A percentile compares a stretch with the other conserved stretches of the same genome.
phyloP scores from a whole-genome alignment of 1,140 invertebrate species.

The Mactra quadrangularis region DNA sequence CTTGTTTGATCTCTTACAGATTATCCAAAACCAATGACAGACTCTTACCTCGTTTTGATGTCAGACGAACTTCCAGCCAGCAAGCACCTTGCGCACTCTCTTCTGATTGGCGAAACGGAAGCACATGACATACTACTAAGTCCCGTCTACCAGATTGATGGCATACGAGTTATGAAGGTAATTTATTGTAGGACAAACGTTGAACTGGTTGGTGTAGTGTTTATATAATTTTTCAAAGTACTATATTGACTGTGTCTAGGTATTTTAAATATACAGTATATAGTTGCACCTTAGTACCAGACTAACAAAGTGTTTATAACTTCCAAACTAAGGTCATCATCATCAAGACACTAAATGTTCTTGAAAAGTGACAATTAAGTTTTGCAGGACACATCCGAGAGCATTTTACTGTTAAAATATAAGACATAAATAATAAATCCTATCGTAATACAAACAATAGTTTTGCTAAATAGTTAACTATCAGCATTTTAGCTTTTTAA shows the following conservation, averaged over 20 bases:
- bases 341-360: too few relatives aligned
- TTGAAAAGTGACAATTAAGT: too few relatives aligned
- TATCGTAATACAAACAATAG: too few relatives aligned
- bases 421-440: too few relatives aligned
- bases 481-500: too few relatives aligned
- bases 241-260: not conserved
- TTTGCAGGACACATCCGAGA: too few relatives aligned
- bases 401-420: too few relatives aligned
- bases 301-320: too few relatives aligned
- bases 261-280: not conserved
- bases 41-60: constrained; percentile 50
- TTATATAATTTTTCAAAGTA: not conserved
- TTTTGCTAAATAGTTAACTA: too few relatives aligned
- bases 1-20: constrained; percentile 14
- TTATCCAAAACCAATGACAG: constrained; percentile 55
- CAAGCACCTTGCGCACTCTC: constrained; percentile 32
- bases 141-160: constrained; percentile 9
- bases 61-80: constrained; percentile 48
- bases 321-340: too few relatives aligned
- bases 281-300: not conserved
- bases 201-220: not conserved
- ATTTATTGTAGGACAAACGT: not conserved
- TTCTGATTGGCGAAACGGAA: constrained; percentile 1
- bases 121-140: constrained; percentile 12
- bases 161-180: constrained; percentile 57